These are phyloP conservation scores for Acanthoscelides obtectus DNA, from an alignment of 2,888 invertebrate genomes.

Conservation along the genomic window DNA sequence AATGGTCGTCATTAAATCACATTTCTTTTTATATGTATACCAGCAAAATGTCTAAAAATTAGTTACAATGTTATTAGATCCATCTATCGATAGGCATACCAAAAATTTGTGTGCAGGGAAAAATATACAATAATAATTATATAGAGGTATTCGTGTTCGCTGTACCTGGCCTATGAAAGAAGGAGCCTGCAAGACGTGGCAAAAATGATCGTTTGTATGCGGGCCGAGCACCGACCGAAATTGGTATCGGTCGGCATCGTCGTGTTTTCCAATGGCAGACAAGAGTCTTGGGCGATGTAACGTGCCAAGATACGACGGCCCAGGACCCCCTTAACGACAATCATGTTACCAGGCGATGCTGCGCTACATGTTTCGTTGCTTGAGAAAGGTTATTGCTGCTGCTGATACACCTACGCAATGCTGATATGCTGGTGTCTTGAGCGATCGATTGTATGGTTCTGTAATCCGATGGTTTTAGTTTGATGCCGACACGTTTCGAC, in stretches of 20 bases:
- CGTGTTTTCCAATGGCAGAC: not conserved
- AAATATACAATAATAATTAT: too few relatives aligned
- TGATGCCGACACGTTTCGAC: too few relatives aligned
- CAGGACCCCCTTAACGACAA: not conserved
- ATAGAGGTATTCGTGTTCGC: too few relatives aligned
- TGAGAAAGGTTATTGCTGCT: not conserved
- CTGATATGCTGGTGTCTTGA: not conserved
- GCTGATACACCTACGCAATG: not conserved
- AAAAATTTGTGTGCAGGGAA: too few relatives aligned
- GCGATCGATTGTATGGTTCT: too few relatives aligned
- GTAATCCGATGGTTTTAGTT: too few relatives aligned
- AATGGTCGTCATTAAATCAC: too few relatives aligned
- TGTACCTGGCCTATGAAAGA: not conserved
- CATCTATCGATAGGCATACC: too few relatives aligned
- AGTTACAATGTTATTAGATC: too few relatives aligned
- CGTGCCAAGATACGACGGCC: not conserved
- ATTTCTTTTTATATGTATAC: too few relatives aligned
- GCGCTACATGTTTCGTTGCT: not conserved
- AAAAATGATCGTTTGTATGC: not conserved
- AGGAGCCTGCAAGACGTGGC: not conserved
- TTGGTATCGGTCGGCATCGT: not conserved
- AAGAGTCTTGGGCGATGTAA: not conserved
- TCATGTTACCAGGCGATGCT: not conserved
- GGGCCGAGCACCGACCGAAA: not conserved
- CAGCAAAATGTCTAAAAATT: too few relatives aligned